Evolutionary conservation across 23 tunicate species (phyloP).

Genomic region (Clavelina lepadiformis): DNA sequence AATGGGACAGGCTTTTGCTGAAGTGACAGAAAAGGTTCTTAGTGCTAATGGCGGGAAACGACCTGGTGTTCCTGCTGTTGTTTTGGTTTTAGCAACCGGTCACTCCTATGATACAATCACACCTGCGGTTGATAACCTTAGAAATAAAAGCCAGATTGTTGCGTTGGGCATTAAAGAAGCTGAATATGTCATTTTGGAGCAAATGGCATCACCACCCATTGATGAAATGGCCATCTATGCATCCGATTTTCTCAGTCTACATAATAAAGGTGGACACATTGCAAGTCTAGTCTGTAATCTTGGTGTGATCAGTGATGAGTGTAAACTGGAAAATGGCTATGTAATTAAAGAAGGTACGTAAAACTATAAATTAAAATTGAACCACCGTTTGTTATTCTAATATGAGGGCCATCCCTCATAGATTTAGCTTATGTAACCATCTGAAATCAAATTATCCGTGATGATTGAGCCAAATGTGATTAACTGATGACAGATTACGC

Average conservation of each 20-base stretch:
- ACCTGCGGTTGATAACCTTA: constrained; percentile 5
- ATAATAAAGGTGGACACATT: constrained; percentile 13
- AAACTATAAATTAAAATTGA: no score
- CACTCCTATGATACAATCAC: constrained; percentile 20
- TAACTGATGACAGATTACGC: no score
- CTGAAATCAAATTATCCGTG: no score
- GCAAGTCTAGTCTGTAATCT: constrained; percentile 28
- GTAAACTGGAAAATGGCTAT: constrained; percentile 12
- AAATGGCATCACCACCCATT: constrained; percentile 16
- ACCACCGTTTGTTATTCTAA: no score
- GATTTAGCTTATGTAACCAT: no score
- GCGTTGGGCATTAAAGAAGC: constrained; percentile 22
- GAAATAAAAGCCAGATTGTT: constrained; percentile 8
- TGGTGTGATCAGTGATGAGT: constrained; percentile 12
- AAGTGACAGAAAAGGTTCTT: constrained; percentile 4
- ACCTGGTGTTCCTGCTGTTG: constrained; percentile 19
- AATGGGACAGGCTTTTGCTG: constrained; percentile 13
- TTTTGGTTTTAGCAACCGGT: constrained; percentile 17
- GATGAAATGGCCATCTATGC: constrained; percentile 16
- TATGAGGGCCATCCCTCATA: no score
- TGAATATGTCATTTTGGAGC: constrained; percentile 7
- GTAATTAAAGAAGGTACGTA: not conserved
- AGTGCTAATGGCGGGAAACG: constrained; percentile 6
- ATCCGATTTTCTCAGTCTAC: constrained; percentile 11
- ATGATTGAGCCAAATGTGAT: no score